Evolutionary conservation across 1,140 invertebrate genomes (phyloP).

Genomic region (Drosophila sturtevanti): DNA sequence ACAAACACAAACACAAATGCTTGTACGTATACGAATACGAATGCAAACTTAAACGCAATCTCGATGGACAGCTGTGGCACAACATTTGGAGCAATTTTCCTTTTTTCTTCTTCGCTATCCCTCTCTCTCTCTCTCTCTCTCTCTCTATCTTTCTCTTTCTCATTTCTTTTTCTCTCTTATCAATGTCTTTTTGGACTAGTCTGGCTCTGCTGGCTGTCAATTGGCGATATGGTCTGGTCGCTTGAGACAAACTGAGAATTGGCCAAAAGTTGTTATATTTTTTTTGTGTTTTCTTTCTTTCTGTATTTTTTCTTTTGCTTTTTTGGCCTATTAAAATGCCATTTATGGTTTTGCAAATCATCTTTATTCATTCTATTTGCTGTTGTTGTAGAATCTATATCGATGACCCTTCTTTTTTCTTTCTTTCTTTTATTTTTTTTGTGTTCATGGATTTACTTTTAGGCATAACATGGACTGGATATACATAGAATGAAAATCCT

Average conservation of each 20-base stretch:
- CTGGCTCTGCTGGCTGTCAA: constrained; percentile 57
- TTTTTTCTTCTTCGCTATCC: neutral
- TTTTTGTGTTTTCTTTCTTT: too few relatives aligned
- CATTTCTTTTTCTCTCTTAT: constrained; percentile 45
- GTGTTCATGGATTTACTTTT: too few relatives aligned
- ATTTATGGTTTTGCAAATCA: constrained; percentile 7
- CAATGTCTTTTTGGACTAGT: constrained; percentile 49
- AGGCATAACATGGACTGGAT: too few relatives aligned
- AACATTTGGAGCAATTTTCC: constrained; percentile 3
- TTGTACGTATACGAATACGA: too few relatives aligned
- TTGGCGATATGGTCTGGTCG: constrained; percentile 26
- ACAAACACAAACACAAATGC: neutral
- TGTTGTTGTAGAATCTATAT: constrained; percentile 17
- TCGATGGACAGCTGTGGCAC: constrained; percentile 48
- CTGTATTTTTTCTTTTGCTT: neutral
- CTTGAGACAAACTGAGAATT: constrained; percentile 14
- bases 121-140: neutral
- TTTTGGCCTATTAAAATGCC: constrained; percentile 63
- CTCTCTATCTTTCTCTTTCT: neutral
- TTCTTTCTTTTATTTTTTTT: too few relatives aligned
- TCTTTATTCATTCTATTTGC: constrained; percentile 11
- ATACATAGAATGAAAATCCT: neutral
- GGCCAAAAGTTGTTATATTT: constrained; percentile 23
- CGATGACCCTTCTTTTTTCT: neutral
- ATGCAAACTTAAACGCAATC: constrained; percentile 31